Evolutionary conservation across 2,113 vertebrate species (phyloP).

Genomic region (Cardinalis cardinalis): DNA sequence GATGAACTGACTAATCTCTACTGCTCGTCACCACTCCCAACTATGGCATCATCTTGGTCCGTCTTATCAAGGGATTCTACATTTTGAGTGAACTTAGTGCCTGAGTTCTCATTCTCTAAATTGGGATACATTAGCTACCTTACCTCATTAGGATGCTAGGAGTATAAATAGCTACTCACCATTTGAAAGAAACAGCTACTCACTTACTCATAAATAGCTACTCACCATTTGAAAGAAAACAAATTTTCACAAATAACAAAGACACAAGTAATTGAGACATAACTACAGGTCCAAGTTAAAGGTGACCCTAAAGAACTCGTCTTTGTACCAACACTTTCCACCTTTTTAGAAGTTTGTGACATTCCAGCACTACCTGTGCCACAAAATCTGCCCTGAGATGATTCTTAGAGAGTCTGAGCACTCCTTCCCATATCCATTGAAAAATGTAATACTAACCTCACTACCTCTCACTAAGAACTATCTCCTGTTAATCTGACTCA

Average conservation of each 20-base stretch:
- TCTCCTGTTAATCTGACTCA: neutral
- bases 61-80: neutral
- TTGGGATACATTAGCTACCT: neutral
- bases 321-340: neutral
- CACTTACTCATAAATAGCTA: neutral
- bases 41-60: neutral
- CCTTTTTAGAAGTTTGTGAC: neutral
- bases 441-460: neutral
- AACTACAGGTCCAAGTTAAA: neutral
- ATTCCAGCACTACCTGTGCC: neutral
- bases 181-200: neutral
- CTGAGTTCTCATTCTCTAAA: neutral
- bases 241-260: neutral
- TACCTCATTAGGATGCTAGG: neutral
- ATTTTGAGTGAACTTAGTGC: neutral
- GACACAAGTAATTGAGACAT: neutral
- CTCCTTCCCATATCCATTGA: neutral
- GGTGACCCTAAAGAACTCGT: neutral
- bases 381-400: neutral
- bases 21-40: neutral
- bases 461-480: neutral
- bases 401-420: neutral
- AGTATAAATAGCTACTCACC: neutral
- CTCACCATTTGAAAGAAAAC: neutral
- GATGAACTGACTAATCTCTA: neutral